Evolutionary conservation across 2,888 invertebrate genomes (phyloP).

Genomic region (Malachius bipustulatus): DNA sequence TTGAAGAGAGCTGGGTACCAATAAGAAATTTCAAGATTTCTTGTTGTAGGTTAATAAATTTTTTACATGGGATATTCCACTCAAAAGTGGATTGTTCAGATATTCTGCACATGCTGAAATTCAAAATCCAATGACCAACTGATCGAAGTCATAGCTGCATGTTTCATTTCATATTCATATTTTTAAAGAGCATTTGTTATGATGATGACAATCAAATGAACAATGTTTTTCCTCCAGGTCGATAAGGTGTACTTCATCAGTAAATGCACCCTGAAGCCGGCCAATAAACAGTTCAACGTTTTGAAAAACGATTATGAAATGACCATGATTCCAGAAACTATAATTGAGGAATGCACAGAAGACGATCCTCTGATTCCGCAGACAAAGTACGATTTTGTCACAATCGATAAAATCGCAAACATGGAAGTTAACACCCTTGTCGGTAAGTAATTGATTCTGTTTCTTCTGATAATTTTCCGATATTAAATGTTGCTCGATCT

Average conservation of each 20-base stretch:
- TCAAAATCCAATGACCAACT: no score
- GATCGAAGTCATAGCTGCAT: no score
- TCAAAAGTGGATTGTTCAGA: no score
- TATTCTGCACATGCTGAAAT: no score
- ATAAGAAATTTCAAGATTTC: no score
- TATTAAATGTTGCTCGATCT: no score
- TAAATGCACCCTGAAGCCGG: constrained; percentile 75
- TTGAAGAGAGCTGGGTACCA: no score
- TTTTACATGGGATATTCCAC: no score
- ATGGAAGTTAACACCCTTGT: constrained; percentile 55
- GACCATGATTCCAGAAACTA: constrained; percentile 60
- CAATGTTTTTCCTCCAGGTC: constrained; percentile 34
- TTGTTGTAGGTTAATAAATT: no score
- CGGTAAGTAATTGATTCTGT: constrained; percentile 41
- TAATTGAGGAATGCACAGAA: constrained; percentile 31
- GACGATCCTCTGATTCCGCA: constrained; percentile 57
- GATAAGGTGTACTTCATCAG: constrained; percentile 82
- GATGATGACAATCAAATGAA: no score
- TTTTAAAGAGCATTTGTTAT: no score
- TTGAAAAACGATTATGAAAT: constrained; percentile 95
- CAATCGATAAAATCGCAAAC: constrained; percentile 59
- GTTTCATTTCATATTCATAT: no score
- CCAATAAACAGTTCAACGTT: constrained; percentile 78
- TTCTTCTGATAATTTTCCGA: constrained; percentile 2
- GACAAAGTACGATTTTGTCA: constrained; percentile 63